A percentile compares a stretch with the other conserved stretches of the same genome.
phyloP scores from a whole-genome alignment of 2,888 invertebrate species.

The Sarcophaga rosellei region DNA sequence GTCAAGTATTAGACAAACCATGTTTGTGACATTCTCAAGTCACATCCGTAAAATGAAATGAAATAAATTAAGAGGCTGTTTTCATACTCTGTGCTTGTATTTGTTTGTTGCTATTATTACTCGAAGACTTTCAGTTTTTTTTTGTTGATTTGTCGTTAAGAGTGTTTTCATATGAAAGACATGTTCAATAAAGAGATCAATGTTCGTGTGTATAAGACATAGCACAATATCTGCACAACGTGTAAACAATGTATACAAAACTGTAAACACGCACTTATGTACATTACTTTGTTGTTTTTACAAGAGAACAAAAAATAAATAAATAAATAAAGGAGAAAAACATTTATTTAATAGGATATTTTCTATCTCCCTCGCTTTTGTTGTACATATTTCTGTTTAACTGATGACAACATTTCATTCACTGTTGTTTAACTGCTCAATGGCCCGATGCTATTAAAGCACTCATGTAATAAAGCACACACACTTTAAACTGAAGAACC shows the following conservation, averaged over 20 bases:
- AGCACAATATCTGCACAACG: not conserved
- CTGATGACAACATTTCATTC: slow-evolving; percentile 2
- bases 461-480: not conserved
- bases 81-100: no score
- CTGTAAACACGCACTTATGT: no score
- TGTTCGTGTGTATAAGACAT: not conserved
- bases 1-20: not conserved
- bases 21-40: slow-evolving; percentile 14
- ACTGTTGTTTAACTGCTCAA: slow-evolving; percentile 17
- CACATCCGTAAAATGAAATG: slow-evolving; percentile 15
- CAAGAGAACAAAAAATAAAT: no score
- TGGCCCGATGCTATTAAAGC: not conserved
- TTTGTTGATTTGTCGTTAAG: not conserved
- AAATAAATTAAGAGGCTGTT: slow-evolving; percentile 12
- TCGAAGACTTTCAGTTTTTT: no score
- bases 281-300: no score
- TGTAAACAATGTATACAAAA: no score
- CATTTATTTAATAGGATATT: no score
- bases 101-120: no score
- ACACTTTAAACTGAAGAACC: no score
- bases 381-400: not conserved
- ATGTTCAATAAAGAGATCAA: slow-evolving; percentile 6
- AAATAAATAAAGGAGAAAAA: no score
- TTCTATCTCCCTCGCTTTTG: not conserved
- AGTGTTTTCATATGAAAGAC: not conserved